Evolutionary conservation across 2,113 vertebrate genomes (phyloP), one percentile per base, ranked within the genome.

Genomic region (Platysternon megacephalum): DNA sequence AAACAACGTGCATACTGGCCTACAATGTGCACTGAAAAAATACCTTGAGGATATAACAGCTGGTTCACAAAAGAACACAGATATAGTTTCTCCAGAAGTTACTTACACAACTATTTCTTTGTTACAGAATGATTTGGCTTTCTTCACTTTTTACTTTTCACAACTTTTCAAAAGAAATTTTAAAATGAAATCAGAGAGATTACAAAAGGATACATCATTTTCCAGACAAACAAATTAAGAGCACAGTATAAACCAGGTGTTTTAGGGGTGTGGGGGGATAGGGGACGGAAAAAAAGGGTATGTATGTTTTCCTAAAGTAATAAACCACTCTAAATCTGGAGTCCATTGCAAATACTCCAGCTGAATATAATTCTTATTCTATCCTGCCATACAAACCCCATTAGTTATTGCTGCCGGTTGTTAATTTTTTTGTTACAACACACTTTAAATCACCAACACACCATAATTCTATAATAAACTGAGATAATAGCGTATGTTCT

Each of bases 381-480:
- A 3, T 88, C 76, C 82, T 72, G 6, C 2, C 56, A 4, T 42
- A 65, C 46, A 88, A 93, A 81, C 29, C 49, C 55, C 83, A 61
- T 89, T 74, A 90, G 39, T 74, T 96, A 93, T 92, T 86, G 74
- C 52, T 89, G 87, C 65, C 56, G 87, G 81, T 51, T 76, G 16
- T 8, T 94, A 95, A 82, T 29, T 79, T 97, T 74, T 83, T 97
- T 74, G 29, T 94, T 96, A 86, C 32, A 82, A 39, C 35, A 68
- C 82, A 80, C 49, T 97, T 97, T 89, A 96, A 97, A 93, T 96
- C 88, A 92, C 44, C 82, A 96, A 90, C 46, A 96, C 11, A 6
- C 86, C 95, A 56, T 90, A 97, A 95, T 86, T 98, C 92, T 94
- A 85, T 90, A 94, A 88, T 95, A 96, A 95, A 88, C 82, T 79